Conservation (phyloP, 2,113 vertebrate species). For the Pan paniscus region DNA sequence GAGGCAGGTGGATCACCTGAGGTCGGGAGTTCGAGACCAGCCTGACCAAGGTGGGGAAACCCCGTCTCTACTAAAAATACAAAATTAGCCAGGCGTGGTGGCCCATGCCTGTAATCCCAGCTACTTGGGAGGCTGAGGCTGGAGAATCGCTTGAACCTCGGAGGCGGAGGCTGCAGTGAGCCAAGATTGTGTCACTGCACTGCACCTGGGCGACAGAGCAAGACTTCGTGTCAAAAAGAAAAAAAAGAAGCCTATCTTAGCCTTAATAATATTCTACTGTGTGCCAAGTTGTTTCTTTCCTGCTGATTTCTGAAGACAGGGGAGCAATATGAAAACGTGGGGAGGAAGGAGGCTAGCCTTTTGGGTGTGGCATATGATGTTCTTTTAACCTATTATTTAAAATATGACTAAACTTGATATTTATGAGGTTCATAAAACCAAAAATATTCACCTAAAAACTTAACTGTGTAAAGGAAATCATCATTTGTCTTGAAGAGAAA, state of each 20-base stretch:
- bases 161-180: too few relatives aligned
- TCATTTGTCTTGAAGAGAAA: not conserved
- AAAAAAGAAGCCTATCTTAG: not conserved
- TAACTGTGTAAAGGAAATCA: not conserved
- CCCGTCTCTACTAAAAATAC: too few relatives aligned
- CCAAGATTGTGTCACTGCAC: too few relatives aligned
- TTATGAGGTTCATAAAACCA: not conserved
- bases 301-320: not conserved
- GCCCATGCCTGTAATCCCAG: too few relatives aligned
- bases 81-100: too few relatives aligned
- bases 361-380: not conserved
- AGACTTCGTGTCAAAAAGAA: too few relatives aligned
- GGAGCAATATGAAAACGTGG: not conserved
- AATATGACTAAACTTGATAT: not conserved
- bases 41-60: too few relatives aligned
- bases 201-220: too few relatives aligned
- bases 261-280: not conserved
- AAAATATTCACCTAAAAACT: not conserved
- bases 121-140: too few relatives aligned
- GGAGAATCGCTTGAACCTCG: too few relatives aligned
- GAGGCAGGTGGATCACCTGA: too few relatives aligned
- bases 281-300: not conserved
- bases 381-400: not conserved
- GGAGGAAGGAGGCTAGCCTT: not conserved
- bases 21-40: too few relatives aligned